Evolutionary conservation across 2,797 vertebrate genomes (phyloP).

Genomic region (Emydoidea blandingii): DNA sequence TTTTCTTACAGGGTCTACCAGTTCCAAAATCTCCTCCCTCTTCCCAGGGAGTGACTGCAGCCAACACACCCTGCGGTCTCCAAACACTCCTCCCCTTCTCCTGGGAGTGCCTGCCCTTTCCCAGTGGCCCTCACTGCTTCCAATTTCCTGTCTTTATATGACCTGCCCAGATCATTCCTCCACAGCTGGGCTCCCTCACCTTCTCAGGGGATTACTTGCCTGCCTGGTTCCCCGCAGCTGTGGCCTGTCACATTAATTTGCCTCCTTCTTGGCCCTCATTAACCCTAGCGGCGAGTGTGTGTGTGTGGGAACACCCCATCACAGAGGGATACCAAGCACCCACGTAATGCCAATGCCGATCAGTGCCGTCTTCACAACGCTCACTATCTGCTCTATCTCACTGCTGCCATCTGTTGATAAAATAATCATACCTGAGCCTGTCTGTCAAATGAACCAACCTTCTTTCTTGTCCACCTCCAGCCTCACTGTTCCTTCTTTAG

Average conservation of each 20-base stretch:
- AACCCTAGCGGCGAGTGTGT: neutral
- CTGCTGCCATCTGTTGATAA: neutral
- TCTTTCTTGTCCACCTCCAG: conserved; percentile 29
- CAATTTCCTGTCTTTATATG: neutral
- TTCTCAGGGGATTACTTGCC: neutral
- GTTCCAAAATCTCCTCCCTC: too few species aligned
- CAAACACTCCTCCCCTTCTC: too few species aligned
- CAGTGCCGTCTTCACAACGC: neutral
- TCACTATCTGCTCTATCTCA: neutral
- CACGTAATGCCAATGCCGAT: neutral
- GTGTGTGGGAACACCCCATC: too few species aligned
- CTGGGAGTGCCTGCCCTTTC: too few species aligned
- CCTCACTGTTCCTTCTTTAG: neutral
- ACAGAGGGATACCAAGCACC: neutral
- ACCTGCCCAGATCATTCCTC: neutral
- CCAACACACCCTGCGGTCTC: too few species aligned
- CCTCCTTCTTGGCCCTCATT: neutral
- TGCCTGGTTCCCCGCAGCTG: too few species aligned
- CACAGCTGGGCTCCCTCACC: neutral
- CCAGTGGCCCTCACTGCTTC: neutral
- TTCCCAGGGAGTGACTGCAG: too few species aligned
- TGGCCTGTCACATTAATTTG: neutral
- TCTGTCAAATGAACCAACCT: neutral
- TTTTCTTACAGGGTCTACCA: too few species aligned
- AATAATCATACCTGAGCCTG: neutral